Percentiles rank a stretch among this genome's conserved stretches.
Conservation (phyloP, 2,888 invertebrate genomes). For the Acanthosepion esculentum region DNA sequence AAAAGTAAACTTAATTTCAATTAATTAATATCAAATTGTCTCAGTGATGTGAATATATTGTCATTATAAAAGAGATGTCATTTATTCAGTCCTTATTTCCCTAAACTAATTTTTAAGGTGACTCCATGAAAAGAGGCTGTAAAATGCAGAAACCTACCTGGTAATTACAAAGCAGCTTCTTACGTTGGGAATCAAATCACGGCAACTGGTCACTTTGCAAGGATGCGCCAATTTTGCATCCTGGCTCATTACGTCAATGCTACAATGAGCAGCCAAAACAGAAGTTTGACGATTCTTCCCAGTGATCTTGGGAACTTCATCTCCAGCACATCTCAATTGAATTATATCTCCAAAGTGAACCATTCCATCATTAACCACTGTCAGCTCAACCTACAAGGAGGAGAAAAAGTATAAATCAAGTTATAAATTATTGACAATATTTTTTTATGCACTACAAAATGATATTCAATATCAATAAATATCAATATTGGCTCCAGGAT, state of each 20-base stretch:
- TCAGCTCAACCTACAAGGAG: slow-evolving; percentile 62
- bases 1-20: no score
- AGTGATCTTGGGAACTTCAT: slow-evolving; percentile 62
- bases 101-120: no score
- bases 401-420: not conserved
- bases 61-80: no score
- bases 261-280: slow-evolving; percentile 64
- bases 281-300: slow-evolving; percentile 64
- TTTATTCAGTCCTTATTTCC: no score
- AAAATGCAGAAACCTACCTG: slow-evolving; percentile 58
- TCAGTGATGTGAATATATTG: no score
- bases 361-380: slow-evolving; percentile 68
- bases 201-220: slow-evolving; percentile 59
- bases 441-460: no score
- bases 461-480: no score
- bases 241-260: slow-evolving; percentile 56
- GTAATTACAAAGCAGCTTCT: slow-evolving; percentile 66
- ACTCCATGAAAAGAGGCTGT: no score
- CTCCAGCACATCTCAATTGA: slow-evolving; percentile 66
- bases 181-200: slow-evolving; percentile 57
- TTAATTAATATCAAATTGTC: no score
- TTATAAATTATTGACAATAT: not conserved
- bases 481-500: no score
- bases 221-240: slow-evolving; percentile 58
- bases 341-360: slow-evolving; percentile 73